Evolutionary conservation across 2,797 vertebrate species (phyloP), one percentile per base, ranked within the genome.

Genomic region (Tapera naevia): DNA sequence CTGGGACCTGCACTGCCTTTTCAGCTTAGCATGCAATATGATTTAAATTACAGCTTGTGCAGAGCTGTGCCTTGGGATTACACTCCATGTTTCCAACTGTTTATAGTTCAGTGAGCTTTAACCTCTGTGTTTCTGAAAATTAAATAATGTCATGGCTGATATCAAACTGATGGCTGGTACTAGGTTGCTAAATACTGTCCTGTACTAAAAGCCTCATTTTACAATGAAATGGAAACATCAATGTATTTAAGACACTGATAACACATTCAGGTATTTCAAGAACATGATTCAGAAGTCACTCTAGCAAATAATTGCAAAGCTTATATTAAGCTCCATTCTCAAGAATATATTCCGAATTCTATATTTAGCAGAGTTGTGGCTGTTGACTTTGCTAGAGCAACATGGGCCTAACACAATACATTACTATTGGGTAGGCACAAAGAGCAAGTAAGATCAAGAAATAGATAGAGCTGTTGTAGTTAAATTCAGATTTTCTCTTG

Each of bases 81-180:
- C 88, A 93, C 73, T 84, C 90, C 92, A 67, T 93, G 62, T 92
- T 93, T 93, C 89, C 88, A 92, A 89, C 91, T 95, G 96, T 94
- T 97, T 96, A 96, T 79, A 97, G 81, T 97, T 96, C 85, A 96
- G 54, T 94, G 80, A 97, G 86, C 86, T 94, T 96, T 95, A 95
- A 94, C 96, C 86, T 96, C 89, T 79, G 66, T 94, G 67, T 94
- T 94, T 86, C 94, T 93, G 79, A 96, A 97, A 95, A 93, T 95
- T 96, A 96, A 96, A 86, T 94, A 96, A 92, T 94, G 85, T 65
- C 86, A 92, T 22, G 48, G 85, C 76, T 97, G 86, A 94, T 94
- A 96, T 96, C 76, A 96, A 90, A 96, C 81, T 95, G 84, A 94
- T 96, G 87, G 85, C 66, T 94, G 67, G 66, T 87, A 70, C 57